Evolutionary conservation across 2,888 invertebrate genomes (phyloP), one percentile per base, ranked within the genome.

Genomic region (Calameuta idolon): DNA sequence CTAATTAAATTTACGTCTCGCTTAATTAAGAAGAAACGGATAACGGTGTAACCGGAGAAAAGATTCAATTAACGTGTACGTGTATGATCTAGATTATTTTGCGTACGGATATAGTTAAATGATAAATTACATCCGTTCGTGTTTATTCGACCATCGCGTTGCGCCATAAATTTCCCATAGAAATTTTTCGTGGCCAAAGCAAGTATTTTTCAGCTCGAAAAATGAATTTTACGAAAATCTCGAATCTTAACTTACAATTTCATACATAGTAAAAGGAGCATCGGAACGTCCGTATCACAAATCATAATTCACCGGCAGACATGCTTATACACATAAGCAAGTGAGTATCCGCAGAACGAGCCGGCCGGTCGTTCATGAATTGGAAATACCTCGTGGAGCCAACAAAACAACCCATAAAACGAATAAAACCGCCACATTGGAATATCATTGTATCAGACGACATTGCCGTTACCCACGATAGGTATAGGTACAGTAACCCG

Each of bases 391-490:
- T 86, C 84, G 85, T 83, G 84, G 83, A 83, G 85, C 85, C 87
- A 86, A 87, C 86, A 87, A 89, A 90, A 90, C 89, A 89, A 86
- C 85, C 85, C 86, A 85, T 89, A 87, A 89, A 87, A 86, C 83
- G 83, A 86, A 90, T 89, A 86, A 89, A 88, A 88, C 85, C 86
- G 85, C 84, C 83, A 85, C 85, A 87, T 83, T 83, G 86, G 81
- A 85, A 85, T 85, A 85, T 85, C 88, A 86, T 87, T 84, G 82
- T 82, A 80, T 75, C 79, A 74, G 76, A 81, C 79, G 76, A 75
- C 73, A 75, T 74, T 71, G 78, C 77, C 81, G 80, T 82, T 79
- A 79, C 69, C 78, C 76, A 40, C 68, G 78, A 76, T 79, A 76
- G 73, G 76, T 76, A 78, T 79, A 79, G 55, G 23, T 55, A 23